Evolutionary conservation across 1,140 invertebrate genomes (phyloP).

Genomic region (Drosophila watanabei): DNA sequence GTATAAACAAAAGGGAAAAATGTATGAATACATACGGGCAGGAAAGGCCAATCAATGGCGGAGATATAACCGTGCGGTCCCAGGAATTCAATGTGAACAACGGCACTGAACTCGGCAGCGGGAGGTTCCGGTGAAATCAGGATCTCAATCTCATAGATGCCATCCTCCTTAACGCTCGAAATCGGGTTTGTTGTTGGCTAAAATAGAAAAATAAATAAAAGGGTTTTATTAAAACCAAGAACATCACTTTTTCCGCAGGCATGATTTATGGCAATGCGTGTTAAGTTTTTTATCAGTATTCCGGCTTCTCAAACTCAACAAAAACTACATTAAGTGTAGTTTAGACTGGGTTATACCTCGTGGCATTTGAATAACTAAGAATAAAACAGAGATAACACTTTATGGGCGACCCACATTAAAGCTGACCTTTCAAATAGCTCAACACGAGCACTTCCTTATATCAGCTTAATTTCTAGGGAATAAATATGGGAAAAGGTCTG

Average conservation of each 20-base stretch:
- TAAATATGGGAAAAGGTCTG: too few species aligned
- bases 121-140: constrained; percentile 63
- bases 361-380: neutral
- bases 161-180: constrained; percentile 86
- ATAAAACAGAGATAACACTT: neutral
- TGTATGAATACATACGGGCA: constrained; percentile 87
- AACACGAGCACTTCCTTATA: too few species aligned
- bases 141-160: constrained; percentile 87
- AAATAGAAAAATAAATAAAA: constrained; percentile 17
- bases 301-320: neutral
- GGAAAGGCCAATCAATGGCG: constrained; percentile 90
- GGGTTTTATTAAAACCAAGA: neutral
- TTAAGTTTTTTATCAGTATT: constrained; percentile 3
- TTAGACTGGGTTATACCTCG: constrained; percentile 2
- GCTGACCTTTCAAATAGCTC: neutral
- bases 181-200: constrained; percentile 83
- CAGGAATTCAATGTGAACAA: constrained; percentile 89
- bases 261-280: neutral
- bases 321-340: neutral
- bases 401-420: neutral
- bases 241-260: neutral
- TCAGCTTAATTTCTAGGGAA: too few species aligned
- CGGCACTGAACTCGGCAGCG: constrained; percentile 85
- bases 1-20: constrained; percentile 2
- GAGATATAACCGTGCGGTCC: constrained; percentile 90